Evolutionary conservation across 2,113 vertebrate species (phyloP).

Genomic region (Polypterus senegalus): DNA sequence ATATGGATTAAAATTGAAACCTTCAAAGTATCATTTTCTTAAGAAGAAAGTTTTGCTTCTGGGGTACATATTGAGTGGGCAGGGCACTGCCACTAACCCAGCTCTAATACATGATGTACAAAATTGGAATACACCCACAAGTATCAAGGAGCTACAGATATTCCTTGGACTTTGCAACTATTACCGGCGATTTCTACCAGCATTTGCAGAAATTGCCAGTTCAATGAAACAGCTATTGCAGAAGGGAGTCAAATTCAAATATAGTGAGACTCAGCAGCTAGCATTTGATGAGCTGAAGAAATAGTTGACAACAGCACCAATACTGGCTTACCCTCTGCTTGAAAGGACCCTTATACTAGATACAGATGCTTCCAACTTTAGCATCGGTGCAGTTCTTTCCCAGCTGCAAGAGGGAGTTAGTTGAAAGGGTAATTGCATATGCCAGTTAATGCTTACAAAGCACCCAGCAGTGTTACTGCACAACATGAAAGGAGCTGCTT

Average conservation of each 20-base stretch:
- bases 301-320: slow-evolving; percentile 5
- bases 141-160: neutral
- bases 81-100: slow-evolving; percentile 7
- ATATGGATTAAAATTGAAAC: slow-evolving; percentile 17
- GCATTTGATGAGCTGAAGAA: slow-evolving; percentile 9
- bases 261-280: slow-evolving; percentile 1
- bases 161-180: slow-evolving; percentile 15
- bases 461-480: slow-evolving; percentile 7
- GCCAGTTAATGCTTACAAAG: slow-evolving; percentile 7
- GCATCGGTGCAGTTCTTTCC: slow-evolving; percentile 15
- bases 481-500: slow-evolving; percentile 8
- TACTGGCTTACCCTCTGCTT: neutral
- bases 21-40: slow-evolving; percentile 12
- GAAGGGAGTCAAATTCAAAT: slow-evolving; percentile 1
- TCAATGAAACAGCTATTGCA: slow-evolving; percentile 2
- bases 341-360: slow-evolving; percentile 4
- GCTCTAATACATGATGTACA: slow-evolving; percentile 5
- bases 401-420: slow-evolving; percentile 6
- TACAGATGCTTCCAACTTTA: slow-evolving; percentile 13
- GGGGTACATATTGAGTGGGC: slow-evolving; percentile 9
- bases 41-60: slow-evolving; percentile 13
- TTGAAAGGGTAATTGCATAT: slow-evolving; percentile 11
- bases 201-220: slow-evolving; percentile 8
- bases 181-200: neutral
- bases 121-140: slow-evolving; percentile 2